These are phyloP conservation scores for Lycaena phlaeas DNA, from an alignment of 2,888 invertebrate species.

Conservation along the genomic window DNA sequence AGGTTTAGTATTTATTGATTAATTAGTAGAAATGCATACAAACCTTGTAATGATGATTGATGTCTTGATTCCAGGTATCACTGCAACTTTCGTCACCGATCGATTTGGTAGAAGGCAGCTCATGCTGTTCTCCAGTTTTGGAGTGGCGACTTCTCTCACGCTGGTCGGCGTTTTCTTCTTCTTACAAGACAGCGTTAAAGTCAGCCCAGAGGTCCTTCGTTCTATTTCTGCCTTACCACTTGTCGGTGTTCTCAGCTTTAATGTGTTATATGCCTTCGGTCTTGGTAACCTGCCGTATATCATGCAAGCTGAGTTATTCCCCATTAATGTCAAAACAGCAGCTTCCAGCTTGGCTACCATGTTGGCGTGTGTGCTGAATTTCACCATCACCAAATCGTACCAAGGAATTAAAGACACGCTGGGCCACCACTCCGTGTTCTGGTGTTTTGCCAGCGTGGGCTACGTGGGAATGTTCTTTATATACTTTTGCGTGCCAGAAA, in stretches of 20 bases:
- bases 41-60: too few relatives aligned
- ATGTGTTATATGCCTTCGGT: slow-evolving; percentile 73
- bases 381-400: slow-evolving; percentile 73
- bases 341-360: slow-evolving; percentile 74
- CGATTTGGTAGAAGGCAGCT: slow-evolving; percentile 69
- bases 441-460: slow-evolving; percentile 69
- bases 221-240: slow-evolving; percentile 66
- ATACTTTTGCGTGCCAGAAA: slow-evolving; percentile 73
- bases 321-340: slow-evolving; percentile 74
- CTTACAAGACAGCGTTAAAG: slow-evolving; percentile 50
- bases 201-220: slow-evolving; percentile 38
- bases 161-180: slow-evolving; percentile 69
- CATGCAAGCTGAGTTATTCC: slow-evolving; percentile 76
- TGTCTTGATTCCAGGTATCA: slow-evolving; percentile 46
- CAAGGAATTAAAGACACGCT: slow-evolving; percentile 67
- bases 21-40: too few relatives aligned
- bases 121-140: slow-evolving; percentile 64
- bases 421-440: slow-evolving; percentile 74
- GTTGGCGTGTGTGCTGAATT: slow-evolving; percentile 69
- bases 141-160: slow-evolving; percentile 66
- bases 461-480: slow-evolving; percentile 73
- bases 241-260: slow-evolving; percentile 69
- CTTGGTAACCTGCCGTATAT: slow-evolving; percentile 75
- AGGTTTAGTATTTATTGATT: too few relatives aligned
- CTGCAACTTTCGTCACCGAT: slow-evolving; percentile 66